phyloP scores from a whole-genome alignment of 2,888 invertebrate species.

The Apodemia mormo region DNA sequence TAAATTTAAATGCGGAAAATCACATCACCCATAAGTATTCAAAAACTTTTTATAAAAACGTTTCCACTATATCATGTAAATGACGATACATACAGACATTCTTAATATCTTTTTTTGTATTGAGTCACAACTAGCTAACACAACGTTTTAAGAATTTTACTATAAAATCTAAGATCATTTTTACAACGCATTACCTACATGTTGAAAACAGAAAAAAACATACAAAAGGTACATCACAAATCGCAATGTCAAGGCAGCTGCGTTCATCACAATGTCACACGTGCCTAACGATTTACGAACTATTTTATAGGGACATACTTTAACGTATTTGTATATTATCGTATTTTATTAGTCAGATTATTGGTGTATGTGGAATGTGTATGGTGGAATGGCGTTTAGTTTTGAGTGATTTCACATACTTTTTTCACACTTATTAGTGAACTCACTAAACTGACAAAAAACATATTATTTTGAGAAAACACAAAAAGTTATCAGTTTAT shows the following conservation, averaged over 20 bases:
- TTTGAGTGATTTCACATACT: no score
- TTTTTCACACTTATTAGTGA: no score
- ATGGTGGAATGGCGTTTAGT: no score
- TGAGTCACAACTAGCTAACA: no score
- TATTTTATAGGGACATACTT: slow-evolving; percentile 1
- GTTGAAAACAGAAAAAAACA: neutral
- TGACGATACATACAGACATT: no score
- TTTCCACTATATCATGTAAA: no score
- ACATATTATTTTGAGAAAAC: no score
- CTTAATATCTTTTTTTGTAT: no score
- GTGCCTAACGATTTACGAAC: slow-evolving; percentile 31
- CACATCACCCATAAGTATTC: no score
- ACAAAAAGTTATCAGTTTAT: neutral
- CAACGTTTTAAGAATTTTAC: no score
- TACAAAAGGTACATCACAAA: slow-evolving; percentile 28
- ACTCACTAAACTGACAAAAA: neutral
- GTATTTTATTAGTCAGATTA: slow-evolving; percentile 3
- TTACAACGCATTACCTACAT: neutral
- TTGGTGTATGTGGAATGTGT: neutral
- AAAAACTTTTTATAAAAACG: no score
- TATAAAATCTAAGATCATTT: neutral
- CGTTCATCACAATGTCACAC: slow-evolving; percentile 41
- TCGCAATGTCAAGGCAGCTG: slow-evolving; percentile 56
- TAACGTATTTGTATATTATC: slow-evolving; percentile 13
- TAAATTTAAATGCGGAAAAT: no score